These are phyloP conservation scores for Lampris incognitus DNA, from an alignment of 2,113 vertebrate genomes.

Conservation along the genomic window DNA sequence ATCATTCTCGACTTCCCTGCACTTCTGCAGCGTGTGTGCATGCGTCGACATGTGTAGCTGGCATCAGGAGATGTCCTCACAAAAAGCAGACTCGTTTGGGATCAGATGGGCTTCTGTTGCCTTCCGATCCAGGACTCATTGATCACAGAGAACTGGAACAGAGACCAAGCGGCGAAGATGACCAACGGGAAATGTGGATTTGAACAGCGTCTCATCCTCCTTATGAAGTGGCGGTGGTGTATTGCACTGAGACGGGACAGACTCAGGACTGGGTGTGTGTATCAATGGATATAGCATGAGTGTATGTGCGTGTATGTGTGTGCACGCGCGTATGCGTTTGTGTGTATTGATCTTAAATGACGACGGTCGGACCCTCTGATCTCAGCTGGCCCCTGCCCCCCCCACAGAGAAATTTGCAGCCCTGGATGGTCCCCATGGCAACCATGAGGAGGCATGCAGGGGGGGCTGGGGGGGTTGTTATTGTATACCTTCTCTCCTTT, in stretches of 20 bases:
- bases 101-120: too few species aligned
- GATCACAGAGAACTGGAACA: too few species aligned
- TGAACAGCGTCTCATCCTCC: too few species aligned
- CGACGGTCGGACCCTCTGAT: constrained; percentile 89
- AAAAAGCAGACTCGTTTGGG: too few species aligned
- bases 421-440: constrained; percentile 85
- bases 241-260: not conserved
- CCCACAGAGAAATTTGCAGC: constrained; percentile 85
- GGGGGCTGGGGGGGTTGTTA: constrained; percentile 42
- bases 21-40: too few species aligned
- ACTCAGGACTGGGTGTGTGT: constrained; percentile 17
- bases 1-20: too few species aligned
- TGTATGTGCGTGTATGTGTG: constrained; percentile 25
- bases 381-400: constrained; percentile 85
- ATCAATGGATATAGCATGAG: not conserved
- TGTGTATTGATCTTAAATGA: constrained; percentile 90
- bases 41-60: too few species aligned
- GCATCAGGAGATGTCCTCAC: too few species aligned
- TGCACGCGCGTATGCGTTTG: constrained; percentile 1
- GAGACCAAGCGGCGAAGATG: too few species aligned
- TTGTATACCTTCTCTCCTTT: constrained; percentile 26
- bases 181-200: too few species aligned
- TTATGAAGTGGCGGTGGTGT: not conserved
- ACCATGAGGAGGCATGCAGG: constrained; percentile 73
- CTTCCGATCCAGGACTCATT: too few species aligned